Percentiles rank a stretch among this genome's conserved stretches.
These are phyloP conservation scores for Phortica okadai DNA, from an alignment of 2,888 invertebrate genomes.

Conservation along the genomic window DNA sequence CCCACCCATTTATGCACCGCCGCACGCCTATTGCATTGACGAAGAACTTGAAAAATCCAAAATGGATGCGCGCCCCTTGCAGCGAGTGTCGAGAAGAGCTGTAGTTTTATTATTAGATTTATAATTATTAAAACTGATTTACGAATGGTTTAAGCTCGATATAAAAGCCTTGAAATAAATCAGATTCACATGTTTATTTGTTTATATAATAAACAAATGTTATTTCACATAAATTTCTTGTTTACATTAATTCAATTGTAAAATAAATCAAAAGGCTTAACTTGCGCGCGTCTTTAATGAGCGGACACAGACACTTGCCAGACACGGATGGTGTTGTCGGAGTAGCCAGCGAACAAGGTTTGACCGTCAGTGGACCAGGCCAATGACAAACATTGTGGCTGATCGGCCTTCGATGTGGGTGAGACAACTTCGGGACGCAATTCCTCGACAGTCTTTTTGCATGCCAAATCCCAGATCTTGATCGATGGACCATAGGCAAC, in stretches of 20 bases:
- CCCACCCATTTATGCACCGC: too few species aligned
- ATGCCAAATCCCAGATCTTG: slow-evolving; percentile 99
- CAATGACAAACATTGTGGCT: slow-evolving; percentile 95
- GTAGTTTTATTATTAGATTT: neutral
- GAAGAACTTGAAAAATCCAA: too few species aligned
- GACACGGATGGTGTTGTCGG: slow-evolving; percentile 97
- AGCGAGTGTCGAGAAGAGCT: too few species aligned
- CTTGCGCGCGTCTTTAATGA: slow-evolving; percentile 77
- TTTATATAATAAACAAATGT: slow-evolving; percentile 70
- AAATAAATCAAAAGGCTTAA: neutral
- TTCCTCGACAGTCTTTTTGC: slow-evolving; percentile 99
- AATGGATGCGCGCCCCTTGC: too few species aligned
- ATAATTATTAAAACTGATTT: neutral
- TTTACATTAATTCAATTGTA: slow-evolving; percentile 8
- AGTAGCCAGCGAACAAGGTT: slow-evolving; percentile 97
- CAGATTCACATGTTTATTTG: slow-evolving; percentile 63
- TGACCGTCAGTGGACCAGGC: slow-evolving; percentile 99
- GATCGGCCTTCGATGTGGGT: slow-evolving; percentile 87
- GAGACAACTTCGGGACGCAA: slow-evolving; percentile 92
- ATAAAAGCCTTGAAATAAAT: neutral
- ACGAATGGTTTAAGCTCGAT: neutral
- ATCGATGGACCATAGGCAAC: slow-evolving; percentile 98
- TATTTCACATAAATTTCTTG: slow-evolving; percentile 53
- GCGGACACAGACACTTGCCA: slow-evolving; percentile 96
- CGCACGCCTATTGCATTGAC: too few species aligned